Base-by-base conservation (phyloP, 2,888 invertebrate genomes). In the Tipula confusa region DNA sequence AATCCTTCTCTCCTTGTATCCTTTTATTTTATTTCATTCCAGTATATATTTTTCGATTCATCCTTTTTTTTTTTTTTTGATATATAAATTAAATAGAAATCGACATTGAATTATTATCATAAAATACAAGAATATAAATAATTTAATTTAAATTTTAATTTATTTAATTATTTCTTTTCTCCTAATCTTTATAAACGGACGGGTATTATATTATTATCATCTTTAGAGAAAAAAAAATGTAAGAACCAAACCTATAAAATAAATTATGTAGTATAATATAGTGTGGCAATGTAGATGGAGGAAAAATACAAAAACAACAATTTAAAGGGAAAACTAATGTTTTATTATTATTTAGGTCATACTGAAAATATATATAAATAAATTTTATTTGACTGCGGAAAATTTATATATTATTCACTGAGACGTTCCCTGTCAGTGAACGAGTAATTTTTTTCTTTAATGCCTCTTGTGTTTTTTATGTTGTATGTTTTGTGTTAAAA, bases 131-230 rank as follows among this genome's bases (percentile, higher is more conserved):
- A 64, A 64, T 24, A 64, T 64, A 64, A 38, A 48, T 64, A 24
- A 64, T 64, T 24, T 64, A 64, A 64, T 64, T 64, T 64, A 48
- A 48, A 48, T 18, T 48, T 18, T 48, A 64, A 64, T 64, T 64
- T 64, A 64, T 64, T 64, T 64, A 64, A 64, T 64, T 64, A 64
- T 24, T 64, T 64, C 64, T 64, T 64, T 64, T 64, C 64, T 24
- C 64, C 64, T 64, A 64, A 24, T 24, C 24, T 24, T 64, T 64
- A 24, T 64, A 64, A 64, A 64, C 24, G 64, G 64, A 64, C n/a
- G 9, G 64, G 64, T 64, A 64, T 24, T 64, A 64, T 11, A 64
- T 24, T 9, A 64, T 64, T 64, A 64, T 24, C 24, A 64, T 64
- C 64, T 64, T 64, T 2, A 64, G 64, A 24, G 24, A 64, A 24